Evolutionary conservation across 2,797 vertebrate genomes (phyloP), one percentile per base, ranked within the genome.

Genomic region (Anas georgica): DNA sequence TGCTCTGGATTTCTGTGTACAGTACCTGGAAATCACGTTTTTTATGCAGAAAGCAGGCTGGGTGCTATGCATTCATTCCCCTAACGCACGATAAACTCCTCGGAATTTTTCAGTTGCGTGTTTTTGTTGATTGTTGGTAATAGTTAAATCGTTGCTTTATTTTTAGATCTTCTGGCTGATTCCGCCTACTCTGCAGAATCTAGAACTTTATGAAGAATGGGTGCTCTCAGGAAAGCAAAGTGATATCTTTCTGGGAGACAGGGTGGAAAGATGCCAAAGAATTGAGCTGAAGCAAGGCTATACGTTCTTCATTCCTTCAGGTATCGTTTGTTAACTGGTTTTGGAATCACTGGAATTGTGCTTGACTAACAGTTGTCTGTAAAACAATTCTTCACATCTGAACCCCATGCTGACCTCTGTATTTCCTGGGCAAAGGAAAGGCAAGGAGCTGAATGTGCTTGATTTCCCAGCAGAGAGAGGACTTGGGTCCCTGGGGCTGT

Each of bases 301-400:
- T 96, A 99, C 99, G 0, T 99, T 99, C 97, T 99, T 99, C 97
- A 99, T 99, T 93, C 99, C 99, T 91, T 99, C 99, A 96, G 99
- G 99, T 99, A 98, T 97, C 81, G 2, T 62, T 58, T 75, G 41
- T 55, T 84, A 86, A n/a, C 31, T 67, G 23, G 0, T n/a, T 76
- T 54, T 80, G 78, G 37, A 72, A 37, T 75, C n/a, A 8, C 59
- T 90, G 87, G 39, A 50, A 10, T 64, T 90, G 80, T 28, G 28
- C 29, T 78, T 91, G 78, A 25, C 37, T 86, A 43, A 54, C 29
- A 37, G 39, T 28, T 67, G 41, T 63, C 62, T 67, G 43, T 55
- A 25, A 85, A 91, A 55, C 22, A 74, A 0, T 74, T 69, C 45
- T 74, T 90, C 21, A 6, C 21, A 20, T 50, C 29, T 64, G 64